phyloP scores from a whole-genome alignment of 2,797 vertebrate genomes.

The Coilia nasus region DNA sequence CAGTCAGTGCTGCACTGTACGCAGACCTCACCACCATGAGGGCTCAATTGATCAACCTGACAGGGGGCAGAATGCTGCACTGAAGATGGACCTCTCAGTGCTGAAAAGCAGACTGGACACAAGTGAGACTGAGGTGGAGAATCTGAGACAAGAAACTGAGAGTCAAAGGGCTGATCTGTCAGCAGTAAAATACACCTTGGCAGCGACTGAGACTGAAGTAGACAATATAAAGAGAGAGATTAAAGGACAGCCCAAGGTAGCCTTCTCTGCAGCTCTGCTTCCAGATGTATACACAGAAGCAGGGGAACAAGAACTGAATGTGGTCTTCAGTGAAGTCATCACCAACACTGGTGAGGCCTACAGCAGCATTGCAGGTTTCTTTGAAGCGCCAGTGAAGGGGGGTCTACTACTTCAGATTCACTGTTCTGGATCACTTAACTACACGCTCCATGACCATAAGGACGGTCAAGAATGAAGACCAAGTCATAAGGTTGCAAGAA shows the following conservation, averaged over 20 bases:
- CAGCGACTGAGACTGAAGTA: too few relatives aligned
- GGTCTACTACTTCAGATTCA: conserved; percentile 22
- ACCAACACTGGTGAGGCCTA: conserved; percentile 30
- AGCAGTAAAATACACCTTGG: too few relatives aligned
- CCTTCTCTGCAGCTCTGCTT: too few relatives aligned
- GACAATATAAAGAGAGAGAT: too few relatives aligned
- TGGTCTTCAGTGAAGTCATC: conserved; percentile 38
- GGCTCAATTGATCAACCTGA: too few relatives aligned
- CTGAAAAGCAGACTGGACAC: neutral
- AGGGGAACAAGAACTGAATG: too few relatives aligned
- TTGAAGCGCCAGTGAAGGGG: conserved; percentile 43
- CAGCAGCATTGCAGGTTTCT: conserved; percentile 37
- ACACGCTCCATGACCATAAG: neutral
- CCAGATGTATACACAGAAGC: too few relatives aligned
- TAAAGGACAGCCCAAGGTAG: too few relatives aligned
- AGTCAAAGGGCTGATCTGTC: neutral
- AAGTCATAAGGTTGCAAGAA: rapidly evolving
- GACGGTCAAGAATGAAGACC: conserved; percentile 31
- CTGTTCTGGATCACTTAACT: conserved; percentile 15
- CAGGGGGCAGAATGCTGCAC: too few relatives aligned
- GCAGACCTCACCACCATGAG: too few relatives aligned
- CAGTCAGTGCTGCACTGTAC: too few relatives aligned
- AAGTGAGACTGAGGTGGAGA: neutral
- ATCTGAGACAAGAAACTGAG: neutral
- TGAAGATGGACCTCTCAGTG: neutral